Evolutionary conservation across 2,113 vertebrate genomes (phyloP), one percentile per base, ranked within the genome.

Genomic region (Miniopterus natalensis): DNA sequence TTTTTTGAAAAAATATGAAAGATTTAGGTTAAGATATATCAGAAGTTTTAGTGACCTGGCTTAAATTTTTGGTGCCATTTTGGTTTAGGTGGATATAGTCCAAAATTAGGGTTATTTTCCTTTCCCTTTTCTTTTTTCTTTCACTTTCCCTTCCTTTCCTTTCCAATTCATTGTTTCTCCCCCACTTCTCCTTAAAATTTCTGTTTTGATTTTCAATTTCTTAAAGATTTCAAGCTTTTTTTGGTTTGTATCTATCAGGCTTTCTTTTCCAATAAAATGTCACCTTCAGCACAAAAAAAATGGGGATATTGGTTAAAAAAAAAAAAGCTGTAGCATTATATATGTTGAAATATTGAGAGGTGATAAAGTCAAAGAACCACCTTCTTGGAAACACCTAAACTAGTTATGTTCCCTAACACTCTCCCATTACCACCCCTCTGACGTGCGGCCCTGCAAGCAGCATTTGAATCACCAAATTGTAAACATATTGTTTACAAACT

Each of bases 131-230:
- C 25, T 14, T 7, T 49, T 10, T 15, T 2, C 8, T 31, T 51
- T 6, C 14, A 14, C 13, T 5, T 20, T 45, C 73, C 70, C 10
- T 6, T 47, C 42, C 10, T 49, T 40, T 53, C 27, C 27, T 31
- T 61, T 51, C 27, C 13, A 21, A 73, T 51, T 3, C 29, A 17
- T 63, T 42, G 47, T 10, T 63, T 45, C 9, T 27, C 21, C 27
- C 13, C 6, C 7, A 29, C 12, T 91, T 92, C 31, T 63, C 40
- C 89, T 85, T 36, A 45, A 71, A 92, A 74, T 74, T 45, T 21
- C 31, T 71, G 53, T 77, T 92, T 92, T 73, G 45, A 74, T 40
- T 90, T 84, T 18, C 17, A 49, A 15, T 55, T 94, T 88, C 70
- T 89, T 57, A 18, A 59, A 18, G 14, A 87, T 3, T 83, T 63